Evolutionary conservation across 2,113 vertebrate genomes (phyloP), one percentile per base, ranked within the genome.

Genomic region (Maccullochella peelii): DNA sequence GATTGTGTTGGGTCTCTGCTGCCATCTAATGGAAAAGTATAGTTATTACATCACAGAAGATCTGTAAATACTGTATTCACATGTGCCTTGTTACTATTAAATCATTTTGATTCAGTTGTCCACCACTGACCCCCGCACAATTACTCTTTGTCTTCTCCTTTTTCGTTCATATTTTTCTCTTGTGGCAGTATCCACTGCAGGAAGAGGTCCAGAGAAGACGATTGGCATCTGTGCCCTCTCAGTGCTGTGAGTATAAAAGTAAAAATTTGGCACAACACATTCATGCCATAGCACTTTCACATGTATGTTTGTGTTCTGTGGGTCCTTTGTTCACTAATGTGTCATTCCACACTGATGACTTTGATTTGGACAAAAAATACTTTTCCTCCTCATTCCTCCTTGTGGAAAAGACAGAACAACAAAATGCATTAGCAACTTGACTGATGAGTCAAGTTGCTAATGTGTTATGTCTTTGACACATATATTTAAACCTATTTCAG

Each of bases 171-270:
- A 54, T 18, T 11, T 59, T 52, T 44, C n/a, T 82, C 10, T 61
- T 80, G 73, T 69, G 68, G 23, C 67, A 99, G 97, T 97, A 93
- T 94, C 92, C 95, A 21, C 86, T 94, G 75, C 93, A 95, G 86
- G 96, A 97, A 61, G 97, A 97, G 68, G 93, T 89, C 75, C 95
- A 93, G 92, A 96, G 95, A 91, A 96, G 94, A 89, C 90, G 92
- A 0, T 89, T 97, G 89, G 93, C 96, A 12, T 94, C 95, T 85
- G 94, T 95, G 82, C 96, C 97, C 76, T 96, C 97, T 83, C 98
- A 99, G 94, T 99, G 98, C 95, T 99, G 98, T 99, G 96, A 98
- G 98, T 98, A 11, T 44, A 9, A 27, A 16, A 44, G 5, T 27
- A 27, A 69, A 61, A 0, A 36, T 16, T 2, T 21, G 27, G 7